These are phyloP conservation scores for Dromococcyx pavoninus DNA, from an alignment of 2,797 vertebrate genomes.

Conservation along the genomic window DNA sequence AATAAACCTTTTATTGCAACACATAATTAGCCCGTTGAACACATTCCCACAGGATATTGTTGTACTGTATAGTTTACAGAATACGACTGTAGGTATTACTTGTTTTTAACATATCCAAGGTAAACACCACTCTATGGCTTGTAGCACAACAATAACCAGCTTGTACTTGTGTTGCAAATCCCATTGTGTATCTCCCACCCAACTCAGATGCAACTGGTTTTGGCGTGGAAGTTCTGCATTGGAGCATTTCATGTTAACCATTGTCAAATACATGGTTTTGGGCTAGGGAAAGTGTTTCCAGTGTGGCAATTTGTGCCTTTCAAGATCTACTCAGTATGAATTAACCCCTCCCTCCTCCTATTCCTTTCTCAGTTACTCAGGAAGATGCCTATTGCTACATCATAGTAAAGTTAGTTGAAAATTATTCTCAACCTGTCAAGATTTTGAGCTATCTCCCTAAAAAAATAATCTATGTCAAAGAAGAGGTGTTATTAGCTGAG, in stretches of 20 bases:
- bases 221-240: not conserved
- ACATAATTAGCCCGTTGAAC: conserved; percentile 19
- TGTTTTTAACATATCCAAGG: not conserved
- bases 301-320: not conserved
- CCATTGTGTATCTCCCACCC: not conserved
- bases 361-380: not conserved
- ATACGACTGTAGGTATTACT: not conserved
- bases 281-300: not conserved
- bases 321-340: fast-evolving
- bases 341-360: not conserved
- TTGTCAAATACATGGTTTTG: not conserved
- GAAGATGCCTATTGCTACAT: not conserved
- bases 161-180: not conserved
- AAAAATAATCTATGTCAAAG: not conserved
- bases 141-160: not conserved
- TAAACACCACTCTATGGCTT: not conserved
- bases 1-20: not conserved
- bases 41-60: conserved; percentile 15
- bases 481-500: not conserved
- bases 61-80: not conserved
- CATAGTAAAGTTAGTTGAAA: not conserved
- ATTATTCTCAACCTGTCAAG: not conserved
- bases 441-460: not conserved
- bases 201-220: not conserved
- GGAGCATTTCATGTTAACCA: not conserved